A percentile compares a stretch with the other conserved stretches of the same genome.
phyloP scores from a whole-genome alignment of 2,113 vertebrate genomes.

The Python bivittatus region DNA sequence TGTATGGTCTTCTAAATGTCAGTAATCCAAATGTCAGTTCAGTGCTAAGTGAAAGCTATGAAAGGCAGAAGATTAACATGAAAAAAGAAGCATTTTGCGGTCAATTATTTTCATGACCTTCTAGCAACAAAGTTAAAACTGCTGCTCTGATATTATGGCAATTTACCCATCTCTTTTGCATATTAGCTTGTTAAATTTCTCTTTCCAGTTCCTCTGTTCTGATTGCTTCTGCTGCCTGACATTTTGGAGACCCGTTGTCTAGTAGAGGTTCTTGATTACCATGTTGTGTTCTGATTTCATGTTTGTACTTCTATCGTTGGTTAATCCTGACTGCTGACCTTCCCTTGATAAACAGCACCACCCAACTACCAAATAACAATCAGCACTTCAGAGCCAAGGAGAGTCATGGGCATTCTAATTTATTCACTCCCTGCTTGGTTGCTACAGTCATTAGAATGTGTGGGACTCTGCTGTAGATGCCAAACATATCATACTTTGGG shows the following conservation, averaged over 20 bases:
- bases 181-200: conserved; percentile 1
- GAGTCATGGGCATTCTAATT: background rate
- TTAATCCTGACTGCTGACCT: conserved; percentile 54
- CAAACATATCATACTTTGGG: background rate
- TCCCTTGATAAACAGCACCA: conserved; percentile 41
- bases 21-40: background rate
- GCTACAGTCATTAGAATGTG: background rate
- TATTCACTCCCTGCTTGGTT: background rate
- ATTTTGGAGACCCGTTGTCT: conserved; percentile 11
- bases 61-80: background rate
- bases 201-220: background rate
- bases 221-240: background rate
- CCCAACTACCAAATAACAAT: conserved; percentile 21
- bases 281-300: conserved; percentile 29
- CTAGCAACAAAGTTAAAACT: conserved; percentile 1
- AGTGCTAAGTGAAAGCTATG: background rate
- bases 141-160: background rate
- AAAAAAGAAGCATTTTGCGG: background rate
- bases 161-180: background rate
- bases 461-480: background rate
- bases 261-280: conserved; percentile 43
- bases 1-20: conserved; percentile 18
- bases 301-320: conserved; percentile 20
- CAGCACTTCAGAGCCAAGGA: conserved; percentile 30
- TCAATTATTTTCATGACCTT: conserved; percentile 27